Evolutionary conservation across 2,797 vertebrate genomes (phyloP).

Genomic region (Eremophila alpestris): DNA sequence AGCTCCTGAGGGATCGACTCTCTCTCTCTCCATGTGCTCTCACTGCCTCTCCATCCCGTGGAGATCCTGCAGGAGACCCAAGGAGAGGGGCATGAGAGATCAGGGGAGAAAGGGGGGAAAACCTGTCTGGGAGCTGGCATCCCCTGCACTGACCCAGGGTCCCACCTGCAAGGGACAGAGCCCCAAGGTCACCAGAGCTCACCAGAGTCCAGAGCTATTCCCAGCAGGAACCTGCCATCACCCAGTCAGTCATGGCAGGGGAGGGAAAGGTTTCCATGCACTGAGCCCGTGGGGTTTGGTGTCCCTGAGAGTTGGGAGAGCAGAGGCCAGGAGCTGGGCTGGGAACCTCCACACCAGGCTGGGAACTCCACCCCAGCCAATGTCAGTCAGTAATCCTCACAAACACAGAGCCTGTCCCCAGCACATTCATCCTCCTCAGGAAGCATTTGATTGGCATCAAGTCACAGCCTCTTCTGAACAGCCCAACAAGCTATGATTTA

Average conservation of each 20-base stretch:
- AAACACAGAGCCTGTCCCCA: neutral
- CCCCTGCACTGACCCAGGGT: neutral
- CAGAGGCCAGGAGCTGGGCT: neutral
- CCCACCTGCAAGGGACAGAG: neutral
- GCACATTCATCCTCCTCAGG: neutral
- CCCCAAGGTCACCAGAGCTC: neutral
- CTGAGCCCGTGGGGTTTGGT: neutral
- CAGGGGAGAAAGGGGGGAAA: neutral
- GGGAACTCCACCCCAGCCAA: neutral
- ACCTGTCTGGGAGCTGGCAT: neutral
- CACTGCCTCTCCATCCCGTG: neutral
- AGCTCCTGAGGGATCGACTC: neutral
- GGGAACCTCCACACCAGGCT: neutral
- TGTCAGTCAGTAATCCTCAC: neutral
- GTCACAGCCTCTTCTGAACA: neutral
- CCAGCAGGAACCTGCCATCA: rapidly evolving
- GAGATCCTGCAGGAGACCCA: neutral
- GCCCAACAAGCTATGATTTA: constrained; percentile 14
- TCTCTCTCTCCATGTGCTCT: neutral
- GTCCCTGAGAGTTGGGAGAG: neutral
- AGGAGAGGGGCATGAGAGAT: neutral
- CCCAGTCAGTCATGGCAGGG: neutral
- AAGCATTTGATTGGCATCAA: constrained; percentile 21
- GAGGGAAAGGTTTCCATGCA: neutral
- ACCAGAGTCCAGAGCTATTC: neutral